Evolutionary conservation across 2,888 invertebrate species (phyloP).

Genomic region (Eupithecia inturbata): DNA sequence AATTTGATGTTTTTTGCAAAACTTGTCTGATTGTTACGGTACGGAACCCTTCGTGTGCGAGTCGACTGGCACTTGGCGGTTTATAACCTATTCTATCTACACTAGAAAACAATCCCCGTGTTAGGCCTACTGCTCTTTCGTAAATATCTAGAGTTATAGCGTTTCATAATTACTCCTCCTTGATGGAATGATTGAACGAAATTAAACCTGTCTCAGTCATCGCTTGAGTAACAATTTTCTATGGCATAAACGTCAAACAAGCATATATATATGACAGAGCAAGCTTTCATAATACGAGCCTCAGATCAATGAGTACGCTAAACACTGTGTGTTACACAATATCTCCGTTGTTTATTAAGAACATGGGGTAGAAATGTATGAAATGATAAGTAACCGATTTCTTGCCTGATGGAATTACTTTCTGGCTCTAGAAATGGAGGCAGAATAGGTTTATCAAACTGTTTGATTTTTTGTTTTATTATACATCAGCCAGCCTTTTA

Average conservation of each 20-base stretch:
- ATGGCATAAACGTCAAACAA: no score
- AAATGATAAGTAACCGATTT: background rate
- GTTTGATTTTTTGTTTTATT: background rate
- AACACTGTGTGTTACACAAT: background rate
- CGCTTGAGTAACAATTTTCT: no score
- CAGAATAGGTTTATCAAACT: background rate
- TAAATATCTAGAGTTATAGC: background rate
- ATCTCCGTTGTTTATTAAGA: background rate
- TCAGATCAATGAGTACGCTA: conserved; percentile 16
- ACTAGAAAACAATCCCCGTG: no score
- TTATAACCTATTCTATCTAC: no score
- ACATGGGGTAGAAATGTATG: background rate
- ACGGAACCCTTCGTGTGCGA: no score
- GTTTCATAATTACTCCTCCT: conserved; percentile 30
- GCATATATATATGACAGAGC: no score
- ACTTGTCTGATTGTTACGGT: no score
- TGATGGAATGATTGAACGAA: conserved; percentile 33
- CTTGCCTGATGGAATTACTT: background rate
- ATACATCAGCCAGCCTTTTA: background rate
- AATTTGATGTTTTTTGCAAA: no score
- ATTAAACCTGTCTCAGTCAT: no score
- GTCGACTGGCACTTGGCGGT: no score
- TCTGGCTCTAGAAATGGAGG: background rate
- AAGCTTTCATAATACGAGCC: no score
- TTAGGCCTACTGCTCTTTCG: background rate